Evolutionary conservation across 2,797 vertebrate genomes (phyloP).

Genomic region (Leucoraja ocellata): DNA sequence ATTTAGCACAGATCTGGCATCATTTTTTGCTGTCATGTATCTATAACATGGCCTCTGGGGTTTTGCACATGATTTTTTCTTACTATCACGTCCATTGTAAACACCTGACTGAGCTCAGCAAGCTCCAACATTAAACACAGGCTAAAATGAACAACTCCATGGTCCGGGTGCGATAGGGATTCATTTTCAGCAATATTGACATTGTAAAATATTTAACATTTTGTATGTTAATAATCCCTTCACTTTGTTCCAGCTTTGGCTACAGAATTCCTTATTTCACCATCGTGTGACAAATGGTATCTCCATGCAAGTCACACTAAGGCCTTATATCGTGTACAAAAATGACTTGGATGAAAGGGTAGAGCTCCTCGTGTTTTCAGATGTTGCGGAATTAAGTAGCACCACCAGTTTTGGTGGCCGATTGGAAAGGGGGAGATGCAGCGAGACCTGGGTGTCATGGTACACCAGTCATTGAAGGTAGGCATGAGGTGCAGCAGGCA

Average conservation of each 20-base stretch:
- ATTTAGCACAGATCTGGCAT: not conserved
- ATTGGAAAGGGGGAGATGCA: too few species aligned
- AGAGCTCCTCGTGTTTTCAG: not conserved
- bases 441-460: too few species aligned
- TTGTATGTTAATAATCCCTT: not conserved
- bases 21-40: not conserved
- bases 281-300: not conserved
- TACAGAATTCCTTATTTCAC: not conserved
- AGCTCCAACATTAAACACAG: not conserved
- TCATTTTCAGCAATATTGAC: not conserved
- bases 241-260: not conserved
- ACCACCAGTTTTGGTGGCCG: not conserved
- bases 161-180: not conserved
- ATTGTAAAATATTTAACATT: too few species aligned
- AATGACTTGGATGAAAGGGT: not conserved
- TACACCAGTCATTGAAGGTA: too few species aligned
- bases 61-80: not conserved
- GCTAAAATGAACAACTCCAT: not conserved
- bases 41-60: not conserved
- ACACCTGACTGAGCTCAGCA: not conserved
- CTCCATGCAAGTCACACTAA: not conserved
- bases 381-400: not conserved
- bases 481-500: too few species aligned
- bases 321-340: not conserved
- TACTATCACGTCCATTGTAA: not conserved